These are phyloP conservation scores for Apteryx owenii DNA, from an alignment of 2,113 vertebrate genomes.

Conservation along the genomic window DNA sequence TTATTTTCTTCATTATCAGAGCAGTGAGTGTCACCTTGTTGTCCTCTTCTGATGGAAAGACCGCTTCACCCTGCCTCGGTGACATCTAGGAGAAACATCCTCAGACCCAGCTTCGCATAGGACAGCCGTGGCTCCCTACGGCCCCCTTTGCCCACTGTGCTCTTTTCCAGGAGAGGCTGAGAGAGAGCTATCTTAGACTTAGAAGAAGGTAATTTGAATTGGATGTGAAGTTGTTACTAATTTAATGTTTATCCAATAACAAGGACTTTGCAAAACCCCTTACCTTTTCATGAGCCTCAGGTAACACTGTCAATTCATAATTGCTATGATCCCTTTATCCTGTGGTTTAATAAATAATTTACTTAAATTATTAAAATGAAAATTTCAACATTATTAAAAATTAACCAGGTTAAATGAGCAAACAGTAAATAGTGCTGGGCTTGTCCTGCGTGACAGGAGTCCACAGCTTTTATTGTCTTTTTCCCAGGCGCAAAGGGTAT, in stretches of 20 bases:
- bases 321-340: conserved; percentile 79
- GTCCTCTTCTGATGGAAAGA: not conserved
- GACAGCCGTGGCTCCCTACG: not conserved
- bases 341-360: conserved; percentile 83
- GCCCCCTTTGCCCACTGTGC: not conserved
- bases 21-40: not conserved
- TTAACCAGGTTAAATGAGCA: conserved; percentile 84
- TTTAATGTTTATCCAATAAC: conserved; percentile 77
- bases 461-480: conserved; percentile 66
- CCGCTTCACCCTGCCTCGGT: not conserved
- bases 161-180: not conserved
- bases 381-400: conserved; percentile 87
- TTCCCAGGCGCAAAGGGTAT: conserved; percentile 6
- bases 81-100: not conserved
- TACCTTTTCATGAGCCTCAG: conserved; percentile 74
- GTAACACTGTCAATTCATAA: conserved; percentile 80
- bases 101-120: not conserved
- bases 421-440: conserved; percentile 77
- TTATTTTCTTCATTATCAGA: not conserved
- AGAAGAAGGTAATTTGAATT: conserved; percentile 61
- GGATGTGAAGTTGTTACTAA: conserved; percentile 72
- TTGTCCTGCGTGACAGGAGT: conserved; percentile 69
- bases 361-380: conserved; percentile 85
- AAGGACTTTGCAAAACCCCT: conserved; percentile 69
- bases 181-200: not conserved